Evolutionary conservation across 2,888 invertebrate genomes (phyloP), one percentile per base, ranked within the genome.

Genomic region (Strigamia crassipes): DNA sequence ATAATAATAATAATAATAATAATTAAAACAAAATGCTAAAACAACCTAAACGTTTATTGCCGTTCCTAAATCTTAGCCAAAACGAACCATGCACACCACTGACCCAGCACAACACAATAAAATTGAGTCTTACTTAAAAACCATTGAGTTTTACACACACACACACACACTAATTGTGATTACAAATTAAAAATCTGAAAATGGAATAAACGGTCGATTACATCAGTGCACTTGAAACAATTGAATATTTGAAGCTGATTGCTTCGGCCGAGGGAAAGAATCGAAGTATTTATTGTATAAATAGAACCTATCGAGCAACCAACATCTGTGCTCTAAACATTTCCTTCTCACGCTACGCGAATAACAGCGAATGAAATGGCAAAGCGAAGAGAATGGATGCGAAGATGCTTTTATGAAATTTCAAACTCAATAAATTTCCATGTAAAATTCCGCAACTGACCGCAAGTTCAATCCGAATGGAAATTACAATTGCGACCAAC

Each of bases 361-460:
- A 46, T 46, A 46, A 38, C 0, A 46, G 46, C 46, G 46, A 46
- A 46, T 12, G 15, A 5, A 46, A 46, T 46, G 46, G 46, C 2
- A 46, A 46, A 46, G 46, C 46, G 51, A 15, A 51, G 18, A 51
- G 13, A 51, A 51, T 18, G 18, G 61, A 61, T 10, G 61, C 9
- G 18, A 61, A 61, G 51, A 51, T 18, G 61, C 61, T 61, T 61
- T 61, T 61, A 61, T 21, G 13, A 61, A 61, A 18, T 21, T 61
- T 61, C 61, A 61, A 61, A 61, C 21, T 21, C 61, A 18, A 61
- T 61, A 61, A 61, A 61, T 61, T 61, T 61, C 61, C 61, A 61
- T 61, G 18, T 15, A 23, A 61, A 61, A 23, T 21, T 23, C 61
- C 21, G 0, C 8, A 18, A 61, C 61, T 61, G 61, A 61, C 61